Conservation (phyloP, 2,113 vertebrate species). For the Embiotoca jacksoni region DNA sequence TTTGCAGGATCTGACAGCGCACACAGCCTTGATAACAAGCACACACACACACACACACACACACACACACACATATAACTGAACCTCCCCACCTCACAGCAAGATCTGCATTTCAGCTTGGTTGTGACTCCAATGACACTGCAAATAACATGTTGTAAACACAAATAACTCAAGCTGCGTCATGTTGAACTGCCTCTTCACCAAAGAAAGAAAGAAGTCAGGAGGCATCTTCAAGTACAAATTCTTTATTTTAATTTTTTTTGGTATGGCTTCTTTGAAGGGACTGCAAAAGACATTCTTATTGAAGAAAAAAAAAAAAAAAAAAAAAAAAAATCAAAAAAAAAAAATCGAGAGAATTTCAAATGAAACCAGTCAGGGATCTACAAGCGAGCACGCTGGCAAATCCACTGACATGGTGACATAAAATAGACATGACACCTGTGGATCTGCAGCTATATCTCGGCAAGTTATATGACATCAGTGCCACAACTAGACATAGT, state of each 20-base stretch:
- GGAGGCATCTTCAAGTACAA: conserved; percentile 69
- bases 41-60: neutral
- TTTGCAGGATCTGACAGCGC: conserved; percentile 41
- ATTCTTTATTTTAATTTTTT: conserved; percentile 79
- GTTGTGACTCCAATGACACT: conserved; percentile 9
- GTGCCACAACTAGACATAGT: conserved; percentile 65
- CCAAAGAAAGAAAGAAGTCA: conserved; percentile 12
- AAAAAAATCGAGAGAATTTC: conserved; percentile 38
- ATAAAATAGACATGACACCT: conserved; percentile 32
- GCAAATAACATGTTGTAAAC: neutral
- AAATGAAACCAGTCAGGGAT: conserved; percentile 53
- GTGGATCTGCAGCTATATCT: conserved; percentile 49
- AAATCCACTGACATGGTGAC: conserved; percentile 47
- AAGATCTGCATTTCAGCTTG: conserved; percentile 2
- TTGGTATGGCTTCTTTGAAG: conserved; percentile 83
- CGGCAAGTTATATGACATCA: conserved; percentile 63
- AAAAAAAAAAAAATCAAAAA: conserved; percentile 13
- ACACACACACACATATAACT: neutral
- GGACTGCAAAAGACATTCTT: conserved; percentile 79
- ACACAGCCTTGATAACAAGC: conserved; percentile 62
- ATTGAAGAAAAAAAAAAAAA: conserved; percentile 35
- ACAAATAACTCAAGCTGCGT: neutral
- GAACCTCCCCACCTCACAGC: conserved; percentile 44
- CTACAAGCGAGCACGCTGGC: conserved; percentile 51
- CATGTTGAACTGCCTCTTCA: neutral